A percentile compares a stretch with the other conserved stretches of the same genome.
Evolutionary conservation across 2,797 vertebrate genomes (phyloP).

Genomic region (Apodemus agrarius): DNA sequence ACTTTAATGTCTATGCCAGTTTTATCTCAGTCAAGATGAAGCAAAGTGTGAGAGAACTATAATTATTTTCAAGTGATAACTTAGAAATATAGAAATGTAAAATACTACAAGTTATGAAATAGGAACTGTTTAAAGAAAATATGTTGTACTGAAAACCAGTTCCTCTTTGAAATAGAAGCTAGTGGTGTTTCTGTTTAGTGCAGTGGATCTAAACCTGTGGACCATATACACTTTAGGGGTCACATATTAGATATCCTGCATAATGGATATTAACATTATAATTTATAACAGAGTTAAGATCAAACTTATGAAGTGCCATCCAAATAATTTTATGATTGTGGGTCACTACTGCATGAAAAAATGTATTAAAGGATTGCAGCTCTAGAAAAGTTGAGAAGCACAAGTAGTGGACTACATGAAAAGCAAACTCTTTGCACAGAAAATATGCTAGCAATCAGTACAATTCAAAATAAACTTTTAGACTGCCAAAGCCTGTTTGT

Average conservation of each 20-base stretch:
- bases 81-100: slow-evolving; percentile 25
- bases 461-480: not conserved
- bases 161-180: not conserved
- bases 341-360: too few relatives aligned
- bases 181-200: not conserved
- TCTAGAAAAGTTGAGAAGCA: not conserved
- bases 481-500: slow-evolving; percentile 9
- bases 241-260: too few relatives aligned
- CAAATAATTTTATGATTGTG: not conserved
- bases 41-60: not conserved
- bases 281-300: not conserved
- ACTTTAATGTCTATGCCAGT: not conserved
- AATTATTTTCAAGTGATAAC: not conserved
- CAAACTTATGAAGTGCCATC: not conserved
- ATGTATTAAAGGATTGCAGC: not conserved
- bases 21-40: not conserved
- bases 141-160: slow-evolving; percentile 68
- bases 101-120: not conserved
- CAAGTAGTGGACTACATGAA: not conserved
- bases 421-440: not conserved
- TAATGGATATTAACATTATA: not conserved
- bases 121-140: not conserved
- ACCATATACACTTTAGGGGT: too few relatives aligned
- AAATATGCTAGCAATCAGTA: slow-evolving; percentile 17
- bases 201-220: not conserved